phyloP scores from a whole-genome alignment of 2,888 invertebrate species.

The Brachyptera risi region DNA sequence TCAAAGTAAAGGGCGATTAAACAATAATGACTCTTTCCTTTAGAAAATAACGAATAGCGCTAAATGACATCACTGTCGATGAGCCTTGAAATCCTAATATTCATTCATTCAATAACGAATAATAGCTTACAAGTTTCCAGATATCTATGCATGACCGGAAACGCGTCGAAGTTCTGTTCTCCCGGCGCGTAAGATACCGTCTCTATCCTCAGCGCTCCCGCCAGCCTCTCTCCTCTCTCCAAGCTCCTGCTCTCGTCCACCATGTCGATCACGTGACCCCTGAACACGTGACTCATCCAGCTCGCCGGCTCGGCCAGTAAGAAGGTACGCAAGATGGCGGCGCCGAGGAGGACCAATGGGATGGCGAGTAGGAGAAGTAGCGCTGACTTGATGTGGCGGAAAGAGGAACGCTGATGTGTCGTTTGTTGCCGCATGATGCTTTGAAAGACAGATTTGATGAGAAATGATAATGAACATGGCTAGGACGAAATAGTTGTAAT shows the following conservation, averaged over 20 bases:
- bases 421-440: too few species aligned
- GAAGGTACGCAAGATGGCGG: not conserved
- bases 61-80: too few species aligned
- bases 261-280: conserved; percentile 24
- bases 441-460: too few species aligned
- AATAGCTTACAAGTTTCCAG: conserved; percentile 36
- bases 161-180: conserved; percentile 36
- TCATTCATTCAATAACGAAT: too few species aligned
- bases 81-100: too few species aligned
- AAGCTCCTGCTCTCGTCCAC: conserved; percentile 32
- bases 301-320: not conserved
- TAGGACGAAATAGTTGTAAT: too few species aligned
- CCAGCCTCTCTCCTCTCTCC: conserved; percentile 35
- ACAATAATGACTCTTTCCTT: too few species aligned
- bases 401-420: too few species aligned
- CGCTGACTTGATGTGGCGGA: not conserved
- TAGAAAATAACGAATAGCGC: too few species aligned
- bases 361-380: not conserved
- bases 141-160: conserved; percentile 36
- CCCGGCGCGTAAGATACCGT: conserved; percentile 37
- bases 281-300: not conserved
- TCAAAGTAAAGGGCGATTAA: too few species aligned
- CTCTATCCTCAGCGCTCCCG: conserved; percentile 37
- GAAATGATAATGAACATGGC: too few species aligned
- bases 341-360: not conserved